Percentiles rank a stretch among this genome's conserved stretches.
Conservation (phyloP, 2,888 invertebrate genomes). For the Hirtodrosophila cameraria region DNA sequence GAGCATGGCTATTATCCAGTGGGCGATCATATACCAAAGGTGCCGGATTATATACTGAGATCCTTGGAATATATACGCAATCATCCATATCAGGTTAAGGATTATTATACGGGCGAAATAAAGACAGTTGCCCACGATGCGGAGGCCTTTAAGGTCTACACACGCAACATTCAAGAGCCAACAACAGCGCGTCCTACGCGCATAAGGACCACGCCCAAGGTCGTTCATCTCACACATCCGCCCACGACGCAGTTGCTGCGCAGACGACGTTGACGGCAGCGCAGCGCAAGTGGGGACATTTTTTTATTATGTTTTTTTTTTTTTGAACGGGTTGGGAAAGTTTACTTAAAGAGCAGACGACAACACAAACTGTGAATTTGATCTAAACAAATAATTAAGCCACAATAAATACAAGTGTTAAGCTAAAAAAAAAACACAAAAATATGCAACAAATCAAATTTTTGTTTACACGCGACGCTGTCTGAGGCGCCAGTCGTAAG, state of each 20-base stretch:
- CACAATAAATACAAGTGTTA: constrained; percentile 55
- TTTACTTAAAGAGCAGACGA: constrained; percentile 1
- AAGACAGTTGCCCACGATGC: constrained; percentile 65
- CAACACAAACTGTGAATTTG: constrained; percentile 59
- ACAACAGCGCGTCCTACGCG: constrained; percentile 44
- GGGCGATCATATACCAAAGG: constrained; percentile 78
- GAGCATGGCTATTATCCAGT: constrained; percentile 78
- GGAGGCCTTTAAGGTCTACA: constrained; percentile 68
- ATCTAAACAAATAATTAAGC: constrained; percentile 64
- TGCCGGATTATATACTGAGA: constrained; percentile 75
- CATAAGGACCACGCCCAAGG: constrained; percentile 43
- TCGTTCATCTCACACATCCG: constrained; percentile 56
- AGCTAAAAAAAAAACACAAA: constrained; percentile 24
- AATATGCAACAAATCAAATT: constrained; percentile 17
- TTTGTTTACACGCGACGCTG: constrained; percentile 27
- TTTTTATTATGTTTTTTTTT: no score
- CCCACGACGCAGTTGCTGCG: constrained; percentile 29
- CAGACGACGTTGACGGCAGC: constrained; percentile 9
- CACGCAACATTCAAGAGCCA: constrained; percentile 49
- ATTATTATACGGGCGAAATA: constrained; percentile 72
- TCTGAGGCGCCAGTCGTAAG: constrained; percentile 25
- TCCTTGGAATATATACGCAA: constrained; percentile 77
- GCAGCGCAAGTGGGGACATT: background rate
- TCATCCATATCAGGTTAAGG: constrained; percentile 74
- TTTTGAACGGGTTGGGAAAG: constrained; percentile 13